Evolutionary conservation across 1,140 invertebrate species (phyloP).

Genomic region (Colletes gigas): DNA sequence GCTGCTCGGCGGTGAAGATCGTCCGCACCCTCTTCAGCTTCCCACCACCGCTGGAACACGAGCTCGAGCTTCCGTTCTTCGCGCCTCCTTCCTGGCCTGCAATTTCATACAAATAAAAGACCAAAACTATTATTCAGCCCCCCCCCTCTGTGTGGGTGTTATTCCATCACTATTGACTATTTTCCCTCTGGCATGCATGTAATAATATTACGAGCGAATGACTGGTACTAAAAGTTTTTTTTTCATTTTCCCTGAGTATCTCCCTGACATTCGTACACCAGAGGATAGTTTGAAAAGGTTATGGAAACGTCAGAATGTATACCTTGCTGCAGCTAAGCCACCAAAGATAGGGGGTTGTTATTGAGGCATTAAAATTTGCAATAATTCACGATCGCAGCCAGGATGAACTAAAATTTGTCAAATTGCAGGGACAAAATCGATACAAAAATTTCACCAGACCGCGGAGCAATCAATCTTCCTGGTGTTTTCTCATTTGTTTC

Average conservation of each 20-base stretch:
- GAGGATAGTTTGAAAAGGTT: not conserved
- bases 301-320: not conserved
- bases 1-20: constrained; percentile 96
- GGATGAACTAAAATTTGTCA: constrained; percentile 25
- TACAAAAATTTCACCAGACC: not conserved
- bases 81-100: constrained; percentile 72
- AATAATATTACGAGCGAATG: too few relatives aligned
- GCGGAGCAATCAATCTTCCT: not conserved
- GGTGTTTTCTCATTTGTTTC: constrained; percentile 32
- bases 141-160: too few relatives aligned
- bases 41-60: constrained; percentile 65
- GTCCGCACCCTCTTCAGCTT: constrained; percentile 92
- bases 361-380: not conserved
- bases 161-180: too few relatives aligned
- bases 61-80: constrained; percentile 68
- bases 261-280: too few relatives aligned
- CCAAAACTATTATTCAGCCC: too few relatives aligned
- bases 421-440: not conserved
- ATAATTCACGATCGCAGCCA: not conserved
- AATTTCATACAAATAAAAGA: not conserved
- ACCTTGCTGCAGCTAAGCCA: not conserved
- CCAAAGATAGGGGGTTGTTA: not conserved
- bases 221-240: too few relatives aligned
- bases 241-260: too few relatives aligned
- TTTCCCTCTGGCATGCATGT: too few relatives aligned